A percentile compares a stretch with the other conserved stretches of the same genome.
Evolutionary conservation across 35 echinoderm and acorn worm species (phyloP).

Genomic region (Anneissia japonica): DNA sequence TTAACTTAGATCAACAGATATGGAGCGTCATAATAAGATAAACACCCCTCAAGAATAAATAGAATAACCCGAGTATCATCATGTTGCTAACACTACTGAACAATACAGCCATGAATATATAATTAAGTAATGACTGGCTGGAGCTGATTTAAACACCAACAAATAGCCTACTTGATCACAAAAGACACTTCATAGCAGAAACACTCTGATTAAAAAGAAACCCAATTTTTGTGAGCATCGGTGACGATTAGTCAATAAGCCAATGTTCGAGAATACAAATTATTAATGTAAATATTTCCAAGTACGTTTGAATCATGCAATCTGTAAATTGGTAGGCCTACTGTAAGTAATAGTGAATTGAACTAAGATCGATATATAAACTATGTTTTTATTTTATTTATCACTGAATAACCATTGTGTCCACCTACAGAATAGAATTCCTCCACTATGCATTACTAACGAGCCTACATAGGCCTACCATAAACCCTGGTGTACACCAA

Average conservation of each 20-base stretch:
- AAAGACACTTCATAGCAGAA: background rate
- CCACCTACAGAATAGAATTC: no score
- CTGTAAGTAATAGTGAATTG: no score
- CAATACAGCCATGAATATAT: background rate
- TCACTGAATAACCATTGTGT: no score
- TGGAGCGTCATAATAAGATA: no score
- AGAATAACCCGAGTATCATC: background rate
- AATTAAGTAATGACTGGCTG: background rate
- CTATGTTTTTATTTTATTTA: no score
- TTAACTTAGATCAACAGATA: no score
- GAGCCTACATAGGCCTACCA: no score
- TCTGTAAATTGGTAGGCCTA: no score
- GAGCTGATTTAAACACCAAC: background rate
- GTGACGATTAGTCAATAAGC: background rate
- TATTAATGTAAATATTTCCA: background rate
- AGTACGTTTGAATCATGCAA: no score
- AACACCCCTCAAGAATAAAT: background rate
- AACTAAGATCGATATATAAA: no score
- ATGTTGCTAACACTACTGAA: background rate
- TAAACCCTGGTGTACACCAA: no score
- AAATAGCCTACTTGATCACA: background rate
- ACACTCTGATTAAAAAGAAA: background rate
- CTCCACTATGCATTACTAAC: no score
- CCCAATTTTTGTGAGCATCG: background rate
- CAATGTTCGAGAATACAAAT: background rate